Conservation (phyloP, 2,113 vertebrate genomes). For the Sinocyclocheilus maitianheensis region DNA sequence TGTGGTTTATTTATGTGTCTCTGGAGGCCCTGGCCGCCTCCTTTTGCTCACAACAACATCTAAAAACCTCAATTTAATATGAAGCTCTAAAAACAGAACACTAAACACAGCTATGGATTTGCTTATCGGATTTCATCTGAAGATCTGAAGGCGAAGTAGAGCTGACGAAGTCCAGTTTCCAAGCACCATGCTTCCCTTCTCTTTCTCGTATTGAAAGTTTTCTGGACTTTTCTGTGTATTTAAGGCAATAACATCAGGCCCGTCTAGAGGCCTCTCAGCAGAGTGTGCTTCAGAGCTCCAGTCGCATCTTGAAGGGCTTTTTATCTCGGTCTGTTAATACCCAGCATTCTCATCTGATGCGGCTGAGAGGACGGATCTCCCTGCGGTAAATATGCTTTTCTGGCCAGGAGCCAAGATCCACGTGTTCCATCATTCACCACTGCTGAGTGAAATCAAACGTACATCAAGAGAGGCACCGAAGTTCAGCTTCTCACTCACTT, state of each 20-base stretch:
- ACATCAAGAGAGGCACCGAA: slow-evolving; percentile 25
- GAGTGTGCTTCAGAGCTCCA: slow-evolving; percentile 37
- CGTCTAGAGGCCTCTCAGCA: slow-evolving; percentile 56
- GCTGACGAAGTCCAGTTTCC: slow-evolving; percentile 20
- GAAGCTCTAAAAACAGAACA: not conserved
- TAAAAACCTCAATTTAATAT: not conserved
- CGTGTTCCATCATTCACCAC: too few species aligned
- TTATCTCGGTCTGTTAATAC: slow-evolving; percentile 62
- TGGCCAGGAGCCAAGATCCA: too few species aligned
- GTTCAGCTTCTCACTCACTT: slow-evolving; percentile 33
- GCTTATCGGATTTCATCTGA: slow-evolving; percentile 4
- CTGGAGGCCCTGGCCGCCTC: not conserved
- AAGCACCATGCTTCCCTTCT: slow-evolving; percentile 38
- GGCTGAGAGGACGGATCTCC: slow-evolving; percentile 44
- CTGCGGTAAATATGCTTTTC: slow-evolving; percentile 47
- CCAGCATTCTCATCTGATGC: slow-evolving; percentile 47
- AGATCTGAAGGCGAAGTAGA: not conserved
- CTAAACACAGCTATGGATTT: not conserved
- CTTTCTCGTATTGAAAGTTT: slow-evolving; percentile 55
- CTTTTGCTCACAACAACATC: slow-evolving; percentile 13
- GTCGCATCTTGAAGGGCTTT: slow-evolving; percentile 53
- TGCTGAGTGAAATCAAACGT: slow-evolving; percentile 45
- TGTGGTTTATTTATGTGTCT: slow-evolving; percentile 24
- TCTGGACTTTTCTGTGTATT: slow-evolving; percentile 62
- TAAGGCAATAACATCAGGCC: slow-evolving; percentile 64